These are phyloP conservation scores for Sylvilagus bachmani DNA, from an alignment of 2,113 vertebrate genomes.

Conservation along the genomic window DNA sequence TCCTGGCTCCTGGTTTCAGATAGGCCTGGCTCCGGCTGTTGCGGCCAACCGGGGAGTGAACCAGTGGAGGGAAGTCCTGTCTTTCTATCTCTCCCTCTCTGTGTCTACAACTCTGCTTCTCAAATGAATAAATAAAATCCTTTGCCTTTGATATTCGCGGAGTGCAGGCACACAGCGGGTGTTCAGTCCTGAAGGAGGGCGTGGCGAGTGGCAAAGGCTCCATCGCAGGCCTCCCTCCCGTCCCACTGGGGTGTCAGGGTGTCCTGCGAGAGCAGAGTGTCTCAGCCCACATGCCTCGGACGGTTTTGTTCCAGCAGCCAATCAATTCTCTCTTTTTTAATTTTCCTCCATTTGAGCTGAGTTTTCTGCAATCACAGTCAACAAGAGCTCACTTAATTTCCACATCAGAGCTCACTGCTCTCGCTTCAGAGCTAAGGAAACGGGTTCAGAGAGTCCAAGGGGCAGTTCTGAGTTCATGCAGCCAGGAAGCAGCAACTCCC, in stretches of 20 bases:
- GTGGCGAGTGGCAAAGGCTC: neutral
- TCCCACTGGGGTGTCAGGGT: neutral
- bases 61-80: too few relatives aligned
- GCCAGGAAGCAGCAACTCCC: neutral
- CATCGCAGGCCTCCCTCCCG: neutral
- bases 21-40: too few relatives aligned
- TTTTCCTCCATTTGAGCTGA: neutral
- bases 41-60: too few relatives aligned
- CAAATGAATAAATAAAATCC: too few relatives aligned
- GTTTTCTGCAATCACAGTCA: neutral
- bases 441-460: neutral
- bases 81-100: too few relatives aligned
- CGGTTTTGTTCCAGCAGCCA: neutral
- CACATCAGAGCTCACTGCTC: neutral
- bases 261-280: neutral
- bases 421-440: neutral
- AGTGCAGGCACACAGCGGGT: neutral
- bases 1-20: too few relatives aligned
- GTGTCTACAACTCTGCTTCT: too few relatives aligned
- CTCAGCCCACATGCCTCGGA: neutral
- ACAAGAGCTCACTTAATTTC: neutral
- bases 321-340: neutral
- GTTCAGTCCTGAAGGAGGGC: neutral
- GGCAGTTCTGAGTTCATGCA: neutral
- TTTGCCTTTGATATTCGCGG: neutral